Evolutionary conservation across 2,888 invertebrate species (phyloP).

Genomic region (Thelaira solivaga): DNA sequence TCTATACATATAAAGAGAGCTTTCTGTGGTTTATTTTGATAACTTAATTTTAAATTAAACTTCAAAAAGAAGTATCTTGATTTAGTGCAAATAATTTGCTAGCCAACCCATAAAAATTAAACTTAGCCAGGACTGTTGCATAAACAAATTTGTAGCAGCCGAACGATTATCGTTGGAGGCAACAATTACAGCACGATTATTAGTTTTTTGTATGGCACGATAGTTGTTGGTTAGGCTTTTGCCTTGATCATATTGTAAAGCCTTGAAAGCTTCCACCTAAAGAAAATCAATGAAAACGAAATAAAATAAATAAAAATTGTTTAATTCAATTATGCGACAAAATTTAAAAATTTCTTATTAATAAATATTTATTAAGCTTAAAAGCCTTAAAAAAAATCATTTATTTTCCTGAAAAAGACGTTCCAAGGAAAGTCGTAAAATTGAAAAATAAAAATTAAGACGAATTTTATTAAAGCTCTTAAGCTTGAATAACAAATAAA

Average conservation of each 20-base stretch:
- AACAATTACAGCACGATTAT: conserved; percentile 72
- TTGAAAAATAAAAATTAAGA: no score
- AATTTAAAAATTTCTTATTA: no score
- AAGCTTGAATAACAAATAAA: no score
- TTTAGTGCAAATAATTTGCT: conserved; percentile 60
- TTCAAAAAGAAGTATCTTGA: neutral
- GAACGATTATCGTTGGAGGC: conserved; percentile 57
- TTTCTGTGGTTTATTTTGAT: neutral
- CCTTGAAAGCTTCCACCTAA: conserved; percentile 76
- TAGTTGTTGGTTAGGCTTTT: conserved; percentile 77
- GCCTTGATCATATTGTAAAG: conserved; percentile 73
- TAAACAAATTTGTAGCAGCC: neutral
- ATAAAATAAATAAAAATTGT: neutral
- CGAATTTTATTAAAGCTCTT: no score
- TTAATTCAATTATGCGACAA: no score
- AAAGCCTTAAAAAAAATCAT: no score
- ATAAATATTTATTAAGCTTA: no score
- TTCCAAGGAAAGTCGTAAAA: no score
- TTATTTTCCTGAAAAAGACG: no score
- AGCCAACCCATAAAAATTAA: conserved; percentile 57
- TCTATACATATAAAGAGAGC: conserved; percentile 31
- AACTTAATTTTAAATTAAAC: conserved; percentile 12
- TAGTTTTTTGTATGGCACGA: conserved; percentile 72
- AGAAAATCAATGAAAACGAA: conserved; percentile 40
- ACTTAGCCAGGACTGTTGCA: conserved; percentile 46